Conservation (phyloP, 2,113 vertebrate species). For the Heterocephalus glaber region DNA sequence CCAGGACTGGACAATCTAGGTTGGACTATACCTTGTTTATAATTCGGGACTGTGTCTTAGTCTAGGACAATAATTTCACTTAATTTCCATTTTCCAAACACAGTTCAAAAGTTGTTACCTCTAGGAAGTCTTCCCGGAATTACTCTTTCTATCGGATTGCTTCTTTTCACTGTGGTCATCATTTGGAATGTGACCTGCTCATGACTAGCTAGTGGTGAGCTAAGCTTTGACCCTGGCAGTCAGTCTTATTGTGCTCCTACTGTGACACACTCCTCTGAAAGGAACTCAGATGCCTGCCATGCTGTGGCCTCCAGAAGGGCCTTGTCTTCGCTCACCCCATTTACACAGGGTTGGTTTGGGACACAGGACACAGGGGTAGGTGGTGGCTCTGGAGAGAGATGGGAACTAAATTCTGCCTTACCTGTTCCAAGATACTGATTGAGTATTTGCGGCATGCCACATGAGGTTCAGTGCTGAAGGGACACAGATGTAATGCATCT, state of each 20-base stretch:
- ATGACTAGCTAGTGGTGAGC: background rate
- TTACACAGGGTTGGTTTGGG: background rate
- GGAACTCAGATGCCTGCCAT: too few species aligned
- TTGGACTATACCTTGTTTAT: background rate
- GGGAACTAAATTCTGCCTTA: background rate
- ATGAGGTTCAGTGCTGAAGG: background rate
- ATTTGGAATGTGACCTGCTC: background rate
- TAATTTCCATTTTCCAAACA: background rate
- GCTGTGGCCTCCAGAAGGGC: background rate
- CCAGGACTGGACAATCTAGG: background rate
- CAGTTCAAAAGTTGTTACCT: background rate
- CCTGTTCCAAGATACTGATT: background rate
- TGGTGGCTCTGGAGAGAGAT: background rate
- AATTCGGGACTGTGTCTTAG: background rate
- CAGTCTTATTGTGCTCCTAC: background rate
- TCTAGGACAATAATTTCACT: background rate
- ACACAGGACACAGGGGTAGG: too few species aligned
- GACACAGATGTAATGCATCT: background rate
- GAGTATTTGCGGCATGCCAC: background rate
- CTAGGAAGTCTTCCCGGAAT: slow-evolving; percentile 13
- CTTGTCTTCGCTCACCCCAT: background rate
- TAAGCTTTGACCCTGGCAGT: too few species aligned
- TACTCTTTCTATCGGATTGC: background rate
- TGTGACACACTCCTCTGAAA: background rate
- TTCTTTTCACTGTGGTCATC: background rate